Conservation (phyloP, 2,888 invertebrate species). For the Drosophila leonis region DNA sequence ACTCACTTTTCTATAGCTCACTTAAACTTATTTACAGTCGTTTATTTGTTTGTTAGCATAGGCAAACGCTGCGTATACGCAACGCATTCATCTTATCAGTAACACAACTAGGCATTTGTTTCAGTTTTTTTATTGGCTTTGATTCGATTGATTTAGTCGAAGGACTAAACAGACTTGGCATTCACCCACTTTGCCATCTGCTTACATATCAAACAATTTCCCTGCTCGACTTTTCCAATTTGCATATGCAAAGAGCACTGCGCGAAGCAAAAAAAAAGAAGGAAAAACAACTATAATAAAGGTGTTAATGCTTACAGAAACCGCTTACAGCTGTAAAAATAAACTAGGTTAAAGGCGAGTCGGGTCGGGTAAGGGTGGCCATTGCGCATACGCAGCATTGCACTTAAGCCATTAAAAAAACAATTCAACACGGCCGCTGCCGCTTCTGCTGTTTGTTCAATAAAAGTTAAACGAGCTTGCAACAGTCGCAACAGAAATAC, state of each 20-base stretch:
- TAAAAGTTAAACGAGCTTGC: slow-evolving; percentile 54
- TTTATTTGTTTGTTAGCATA: slow-evolving; percentile 49
- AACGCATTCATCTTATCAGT: slow-evolving; percentile 43
- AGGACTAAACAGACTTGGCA: slow-evolving; percentile 34
- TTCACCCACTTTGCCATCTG: neutral
- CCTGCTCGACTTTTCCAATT: slow-evolving; percentile 27
- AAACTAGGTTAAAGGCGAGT: slow-evolving; percentile 67
- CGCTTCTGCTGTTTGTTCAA: slow-evolving; percentile 70
- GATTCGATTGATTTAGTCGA: slow-evolving; percentile 30
- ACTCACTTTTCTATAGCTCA: slow-evolving; percentile 55
- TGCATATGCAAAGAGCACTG: slow-evolving; percentile 46
- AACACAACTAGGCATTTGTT: slow-evolving; percentile 9
- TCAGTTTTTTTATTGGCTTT: slow-evolving; percentile 23
- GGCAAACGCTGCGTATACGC: slow-evolving; percentile 59
- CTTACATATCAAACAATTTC: slow-evolving; percentile 1
- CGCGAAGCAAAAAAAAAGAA: neutral
- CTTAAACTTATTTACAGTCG: slow-evolving; percentile 47
- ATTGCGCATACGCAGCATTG: slow-evolving; percentile 77
- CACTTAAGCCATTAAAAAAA: slow-evolving; percentile 50
- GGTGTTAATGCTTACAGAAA: slow-evolving; percentile 56
- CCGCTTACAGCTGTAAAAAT: slow-evolving; percentile 9
- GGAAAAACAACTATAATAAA: slow-evolving; percentile 15
- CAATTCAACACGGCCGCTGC: slow-evolving; percentile 41
- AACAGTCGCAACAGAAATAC: slow-evolving; percentile 35
- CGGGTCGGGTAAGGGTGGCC: slow-evolving; percentile 24